phyloP scores from a whole-genome alignment of 2,797 vertebrate species.

The Melanogrammus aeglefinus region DNA sequence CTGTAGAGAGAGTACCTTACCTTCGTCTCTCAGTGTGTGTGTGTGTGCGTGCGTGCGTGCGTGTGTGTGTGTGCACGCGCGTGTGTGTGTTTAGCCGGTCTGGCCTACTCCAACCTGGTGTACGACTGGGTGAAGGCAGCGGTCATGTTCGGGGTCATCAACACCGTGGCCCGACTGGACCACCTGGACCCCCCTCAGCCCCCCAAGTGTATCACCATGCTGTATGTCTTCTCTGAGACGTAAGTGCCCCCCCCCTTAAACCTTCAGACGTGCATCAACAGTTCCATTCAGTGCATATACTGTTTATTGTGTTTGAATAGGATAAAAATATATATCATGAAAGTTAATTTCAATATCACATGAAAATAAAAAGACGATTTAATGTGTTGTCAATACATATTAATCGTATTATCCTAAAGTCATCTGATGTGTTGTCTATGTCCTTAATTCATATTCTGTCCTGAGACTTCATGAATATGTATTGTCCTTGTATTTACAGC shows the following conservation, averaged over 20 bases:
- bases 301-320: neutral
- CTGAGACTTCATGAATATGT: slow-evolving; percentile 6
- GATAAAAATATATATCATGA: neutral
- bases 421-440: neutral
- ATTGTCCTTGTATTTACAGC: slow-evolving; percentile 59
- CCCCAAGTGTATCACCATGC: slow-evolving; percentile 95
- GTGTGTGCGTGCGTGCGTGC: slow-evolving; percentile 45
- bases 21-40: slow-evolving; percentile 58
- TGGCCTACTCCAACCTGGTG: slow-evolving; percentile 94
- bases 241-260: slow-evolving; percentile 63
- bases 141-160: slow-evolving; percentile 90
- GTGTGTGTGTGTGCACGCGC: slow-evolving; percentile 5
- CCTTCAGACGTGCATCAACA: neutral
- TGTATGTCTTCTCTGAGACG: slow-evolving; percentile 96
- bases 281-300: neutral
- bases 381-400: neutral
- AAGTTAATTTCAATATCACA: neutral
- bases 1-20: neutral
- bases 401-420: neutral
- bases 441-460: neutral
- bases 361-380: neutral
- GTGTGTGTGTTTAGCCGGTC: slow-evolving; percentile 74
- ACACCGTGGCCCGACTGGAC: slow-evolving; percentile 88
- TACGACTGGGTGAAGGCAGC: slow-evolving; percentile 97
- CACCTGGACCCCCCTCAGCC: slow-evolving; percentile 92